A percentile compares a stretch with the other conserved stretches of the same genome.
These are phyloP conservation scores for Cordylochernes scorpioides DNA, from an alignment of 2,888 invertebrate genomes.

Conservation along the genomic window DNA sequence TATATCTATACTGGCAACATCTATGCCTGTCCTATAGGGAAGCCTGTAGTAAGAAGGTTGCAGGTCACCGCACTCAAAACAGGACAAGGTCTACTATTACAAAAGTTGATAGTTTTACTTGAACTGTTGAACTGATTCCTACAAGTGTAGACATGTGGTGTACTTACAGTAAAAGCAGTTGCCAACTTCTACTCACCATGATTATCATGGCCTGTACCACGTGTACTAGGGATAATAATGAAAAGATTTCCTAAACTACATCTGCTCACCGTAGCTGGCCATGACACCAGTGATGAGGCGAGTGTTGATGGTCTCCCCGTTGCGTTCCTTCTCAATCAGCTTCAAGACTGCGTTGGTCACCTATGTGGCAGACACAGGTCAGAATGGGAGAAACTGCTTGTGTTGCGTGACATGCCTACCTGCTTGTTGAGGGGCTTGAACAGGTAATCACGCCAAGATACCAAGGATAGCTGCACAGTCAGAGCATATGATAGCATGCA, in stretches of 20 bases:
- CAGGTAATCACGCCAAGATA: constrained; percentile 86
- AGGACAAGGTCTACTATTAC: no score
- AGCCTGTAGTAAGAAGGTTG: no score
- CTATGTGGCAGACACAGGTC: constrained; percentile 20
- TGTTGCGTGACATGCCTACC: constrained; percentile 19
- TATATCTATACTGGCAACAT: no score
- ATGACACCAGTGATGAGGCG: constrained; percentile 91
- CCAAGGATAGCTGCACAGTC: constrained; percentile 47
- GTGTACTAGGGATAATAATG: no score
- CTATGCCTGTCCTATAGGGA: no score
- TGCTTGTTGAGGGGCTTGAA: constrained; percentile 79
- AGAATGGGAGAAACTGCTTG: neutral
- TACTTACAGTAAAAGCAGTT: no score
- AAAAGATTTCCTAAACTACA: constrained; percentile 1
- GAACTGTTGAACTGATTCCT: no score
- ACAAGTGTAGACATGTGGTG: no score
- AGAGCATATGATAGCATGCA: neutral
- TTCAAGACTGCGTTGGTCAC: constrained; percentile 92
- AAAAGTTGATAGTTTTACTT: no score
- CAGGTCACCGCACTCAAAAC: no score
- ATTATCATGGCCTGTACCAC: no score
- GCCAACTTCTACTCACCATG: no score
- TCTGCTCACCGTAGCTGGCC: constrained; percentile 53
- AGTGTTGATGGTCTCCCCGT: constrained; percentile 88
- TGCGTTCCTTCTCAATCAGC: constrained; percentile 78